phyloP scores from a whole-genome alignment of 2,797 vertebrate genomes.

The Neosalanx taihuensis region DNA sequence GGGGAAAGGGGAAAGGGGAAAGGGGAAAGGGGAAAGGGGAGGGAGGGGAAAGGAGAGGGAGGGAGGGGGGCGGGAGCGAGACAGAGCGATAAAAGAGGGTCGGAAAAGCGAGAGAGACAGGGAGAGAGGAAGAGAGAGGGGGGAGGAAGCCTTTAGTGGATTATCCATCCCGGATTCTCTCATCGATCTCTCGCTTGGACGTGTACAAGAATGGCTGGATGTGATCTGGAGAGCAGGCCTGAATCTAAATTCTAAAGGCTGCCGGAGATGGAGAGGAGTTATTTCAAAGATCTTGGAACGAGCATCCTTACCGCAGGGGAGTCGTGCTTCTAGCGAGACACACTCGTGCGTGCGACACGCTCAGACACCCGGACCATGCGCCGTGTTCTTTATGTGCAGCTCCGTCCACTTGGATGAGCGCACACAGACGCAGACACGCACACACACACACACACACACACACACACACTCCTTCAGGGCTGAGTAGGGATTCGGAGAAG shows the following conservation, averaged over 20 bases:
- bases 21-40: not conserved
- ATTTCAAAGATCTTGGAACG: constrained; percentile 40
- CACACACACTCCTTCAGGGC: constrained; percentile 2
- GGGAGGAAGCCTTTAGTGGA: constrained; percentile 22
- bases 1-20: not conserved
- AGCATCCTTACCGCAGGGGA: not conserved
- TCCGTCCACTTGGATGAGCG: not conserved
- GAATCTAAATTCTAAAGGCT: constrained; percentile 18
- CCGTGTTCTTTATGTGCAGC: too few species aligned
- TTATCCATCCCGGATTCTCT: constrained; percentile 29
- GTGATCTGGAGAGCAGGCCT: constrained; percentile 38
- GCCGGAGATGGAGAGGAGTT: constrained; percentile 27
- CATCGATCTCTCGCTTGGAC: constrained; percentile 37
- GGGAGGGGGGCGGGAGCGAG: constrained; percentile 9
- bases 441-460: not conserved
- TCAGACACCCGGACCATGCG: not conserved
- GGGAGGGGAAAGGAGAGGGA: not conserved
- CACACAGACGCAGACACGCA: not conserved
- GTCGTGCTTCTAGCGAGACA: constrained; percentile 1
- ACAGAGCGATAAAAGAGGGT: constrained; percentile 15
- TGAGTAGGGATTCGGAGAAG: constrained; percentile 25
- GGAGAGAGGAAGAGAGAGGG: not conserved
- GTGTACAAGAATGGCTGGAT: constrained; percentile 36
- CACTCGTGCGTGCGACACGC: constrained; percentile 2
- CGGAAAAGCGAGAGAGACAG: too few species aligned